phyloP scores from a whole-genome alignment of 2,113 vertebrate species.

The Xenus cinereus region DNA sequence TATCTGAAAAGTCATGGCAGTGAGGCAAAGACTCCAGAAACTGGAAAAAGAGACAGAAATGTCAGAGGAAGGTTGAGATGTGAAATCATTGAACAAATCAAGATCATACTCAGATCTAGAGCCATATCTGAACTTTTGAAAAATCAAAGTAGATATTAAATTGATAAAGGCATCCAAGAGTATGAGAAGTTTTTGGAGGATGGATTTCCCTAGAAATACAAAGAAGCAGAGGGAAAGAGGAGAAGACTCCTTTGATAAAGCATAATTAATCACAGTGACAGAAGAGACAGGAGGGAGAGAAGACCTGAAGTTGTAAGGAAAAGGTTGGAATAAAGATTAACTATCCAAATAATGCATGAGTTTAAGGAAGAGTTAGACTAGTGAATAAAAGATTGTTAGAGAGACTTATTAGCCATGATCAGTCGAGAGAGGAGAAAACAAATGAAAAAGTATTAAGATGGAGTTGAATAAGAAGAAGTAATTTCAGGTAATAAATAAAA shows the following conservation, averaged over 20 bases:
- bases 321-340: neutral
- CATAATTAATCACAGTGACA: neutral
- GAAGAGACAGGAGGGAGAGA: neutral
- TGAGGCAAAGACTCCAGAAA: neutral
- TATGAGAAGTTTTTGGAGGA: neutral
- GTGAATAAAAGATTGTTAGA: neutral
- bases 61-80: neutral
- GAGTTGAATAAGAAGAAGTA: neutral
- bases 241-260: neutral
- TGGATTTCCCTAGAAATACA: neutral
- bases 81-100: neutral
- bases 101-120: neutral
- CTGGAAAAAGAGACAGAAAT: neutral
- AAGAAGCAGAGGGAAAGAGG: neutral
- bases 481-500: neutral
- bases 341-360: neutral
- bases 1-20: neutral
- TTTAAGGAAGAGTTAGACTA: neutral
- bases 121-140: neutral
- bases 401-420: neutral
- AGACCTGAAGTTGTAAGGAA: neutral
- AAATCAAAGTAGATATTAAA: neutral
- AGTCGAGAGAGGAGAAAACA: neutral
- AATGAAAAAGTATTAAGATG: neutral
- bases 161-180: rapidly evolving